Base-by-base conservation (phyloP, 1,140 invertebrate species). In the Diprion similis region DNA sequence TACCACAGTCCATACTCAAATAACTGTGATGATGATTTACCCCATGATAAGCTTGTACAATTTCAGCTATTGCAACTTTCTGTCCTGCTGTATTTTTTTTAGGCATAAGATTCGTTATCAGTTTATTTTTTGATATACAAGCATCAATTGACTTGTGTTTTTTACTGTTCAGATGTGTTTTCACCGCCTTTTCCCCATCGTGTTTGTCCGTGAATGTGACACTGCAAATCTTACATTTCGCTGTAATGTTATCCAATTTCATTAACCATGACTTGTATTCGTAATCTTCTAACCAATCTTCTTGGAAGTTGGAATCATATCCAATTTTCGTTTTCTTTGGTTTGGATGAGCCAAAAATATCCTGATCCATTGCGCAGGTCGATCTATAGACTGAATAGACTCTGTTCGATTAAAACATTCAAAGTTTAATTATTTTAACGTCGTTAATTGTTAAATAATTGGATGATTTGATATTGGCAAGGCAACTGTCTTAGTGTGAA, bases 161-260 rank as follows among this genome's bases (percentile, higher is more conserved):
- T 85, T 79, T 75, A 82, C 84, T 67, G 15, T 51, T 17, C 64
- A 71, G 59, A 85, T 82, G 37, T 85, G 82, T 77, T 88, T 81
- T 71, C 88, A 83, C 67, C 88, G 87, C 83, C 76, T 75, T 85
- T 48, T 82, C 77, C 46, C 70, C 79, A 45, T 79, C 83, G 66
- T 81, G 78, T 74, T 82, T 86, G 75, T 75, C 24, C 1, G 78
- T 78, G 77, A 66, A 84, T 81, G 70, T 83, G 82, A 75, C 89
- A 72, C 84, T 88, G 81, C 10, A 77, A 83, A 70, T 85, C 19
- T 51, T 51, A 51, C 48, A 51, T 51, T 51, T 51, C 48, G 48
- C 48, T 0, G 48, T 51, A 15, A 51, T 1, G 48, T 51, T 51
- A 1, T 51, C 48, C 48, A 51, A 51, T 51, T 51, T 51, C 48